phyloP scores from a whole-genome alignment of 2,888 invertebrate species.

The Oscheius myriophilus region DNA sequence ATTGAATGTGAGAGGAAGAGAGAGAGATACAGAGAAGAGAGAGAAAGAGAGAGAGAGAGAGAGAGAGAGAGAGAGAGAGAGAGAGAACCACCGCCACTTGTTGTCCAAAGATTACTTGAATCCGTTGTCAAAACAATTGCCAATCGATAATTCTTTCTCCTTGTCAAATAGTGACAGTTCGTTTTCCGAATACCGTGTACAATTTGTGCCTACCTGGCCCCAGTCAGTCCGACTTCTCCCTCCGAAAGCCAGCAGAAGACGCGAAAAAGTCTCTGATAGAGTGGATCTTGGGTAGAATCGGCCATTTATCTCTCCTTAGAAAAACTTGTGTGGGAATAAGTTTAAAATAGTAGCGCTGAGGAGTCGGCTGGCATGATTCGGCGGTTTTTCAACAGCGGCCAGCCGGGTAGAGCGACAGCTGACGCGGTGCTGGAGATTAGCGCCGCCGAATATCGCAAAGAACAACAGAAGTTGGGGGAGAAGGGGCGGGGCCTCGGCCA shows the following conservation, averaged over 20 bases:
- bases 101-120: too few species aligned
- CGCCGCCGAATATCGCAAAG: slow-evolving; percentile 20
- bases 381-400: slow-evolving; percentile 26
- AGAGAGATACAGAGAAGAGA: background rate
- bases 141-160: too few species aligned
- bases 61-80: too few species aligned
- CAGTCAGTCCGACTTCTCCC: slow-evolving; percentile 13
- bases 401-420: slow-evolving; percentile 13
- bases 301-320: background rate
- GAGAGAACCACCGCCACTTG: background rate
- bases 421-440: background rate
- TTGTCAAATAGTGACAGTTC: too few species aligned
- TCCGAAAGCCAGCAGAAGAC: slow-evolving; percentile 44
- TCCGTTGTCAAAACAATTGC: too few species aligned
- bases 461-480: slow-evolving; percentile 18
- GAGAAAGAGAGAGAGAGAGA: too few species aligned
- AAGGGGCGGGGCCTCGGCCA: background rate
- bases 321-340: background rate
- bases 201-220: slow-evolving; percentile 1
- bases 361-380: background rate
- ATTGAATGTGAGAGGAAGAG: too few species aligned
- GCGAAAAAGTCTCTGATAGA: slow-evolving; percentile 39
- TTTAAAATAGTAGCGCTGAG: background rate
- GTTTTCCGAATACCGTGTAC: too few species aligned
- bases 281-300: slow-evolving; percentile 25